Base-by-base conservation (phyloP, 1,140 invertebrate species). In the Penaeus chinensis region DNA sequence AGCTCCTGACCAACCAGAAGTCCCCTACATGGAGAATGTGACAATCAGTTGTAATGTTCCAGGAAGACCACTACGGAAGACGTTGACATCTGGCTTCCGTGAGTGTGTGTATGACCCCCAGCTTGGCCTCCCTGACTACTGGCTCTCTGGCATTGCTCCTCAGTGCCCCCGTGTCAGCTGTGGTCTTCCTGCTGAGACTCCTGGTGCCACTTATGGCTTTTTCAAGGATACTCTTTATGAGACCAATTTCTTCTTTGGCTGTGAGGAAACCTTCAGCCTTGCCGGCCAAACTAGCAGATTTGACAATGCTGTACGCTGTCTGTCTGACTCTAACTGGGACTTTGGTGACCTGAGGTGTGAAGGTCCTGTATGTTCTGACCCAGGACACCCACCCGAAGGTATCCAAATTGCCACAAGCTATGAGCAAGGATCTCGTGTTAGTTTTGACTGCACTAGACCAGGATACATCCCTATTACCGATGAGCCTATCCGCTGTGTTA, bases 301-400 rank as follows among this genome's bases (percentile, higher is more conserved):
- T 90, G 97, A 99, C 91, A 98, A 98, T 91, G 95, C 98, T 27
- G 97, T 99, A 0, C 95, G 96, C 62, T 93, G 91, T 82, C 87
- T 89, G 47, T 82, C 89, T 42, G 97, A 98, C 91, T 97, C 96
- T 13, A 95, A 97, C 80, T 99, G 98, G 98, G 98, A 99, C 93
- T 98, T 99, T 92, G 98, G 98, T 18, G 97, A 99, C 92, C 93
- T 99, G 24, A 94, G 97, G 77, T 99, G 98, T 91, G 97, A 99
- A 93, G 98, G 97, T 84, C 97, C 97, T 32, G 97, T 98, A 1
- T 99, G 98, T 92, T 95, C 96, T 92, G 98, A 99, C 93, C 98
- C 98, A 2, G 97, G 98, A 3, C 94, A 97, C 90, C 98, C 98
- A 2, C 95, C 96, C 85, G 98, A 98, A 93, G 98, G 98, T 32